Evolutionary conservation across 2,888 invertebrate genomes (phyloP).

Genomic region (Temnothorax rugatulus): DNA sequence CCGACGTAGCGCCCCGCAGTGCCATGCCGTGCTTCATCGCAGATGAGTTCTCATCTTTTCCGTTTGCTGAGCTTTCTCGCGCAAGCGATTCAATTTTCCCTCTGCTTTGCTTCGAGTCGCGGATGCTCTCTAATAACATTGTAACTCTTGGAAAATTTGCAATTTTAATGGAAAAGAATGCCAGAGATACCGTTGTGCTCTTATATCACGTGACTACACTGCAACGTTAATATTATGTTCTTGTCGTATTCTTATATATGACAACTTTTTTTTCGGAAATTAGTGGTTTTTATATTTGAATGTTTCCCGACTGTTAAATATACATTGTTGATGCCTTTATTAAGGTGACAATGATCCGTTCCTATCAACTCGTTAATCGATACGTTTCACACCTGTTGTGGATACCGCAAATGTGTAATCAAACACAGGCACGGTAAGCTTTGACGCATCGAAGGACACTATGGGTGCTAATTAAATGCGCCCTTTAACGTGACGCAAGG

Average conservation of each 20-base stretch:
- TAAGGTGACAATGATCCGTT: constrained; percentile 1
- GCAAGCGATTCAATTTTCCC: constrained; percentile 44
- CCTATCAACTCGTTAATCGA: constrained; percentile 44
- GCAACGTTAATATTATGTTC: background rate
- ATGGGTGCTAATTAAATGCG: constrained; percentile 80
- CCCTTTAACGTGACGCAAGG: constrained; percentile 76
- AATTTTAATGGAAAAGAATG: background rate
- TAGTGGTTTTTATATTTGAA: background rate
- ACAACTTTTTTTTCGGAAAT: background rate
- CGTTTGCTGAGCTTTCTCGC: constrained; percentile 1
- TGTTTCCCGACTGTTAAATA: background rate
- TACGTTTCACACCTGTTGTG: constrained; percentile 53
- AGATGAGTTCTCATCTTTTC: constrained; percentile 47
- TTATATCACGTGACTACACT: background rate
- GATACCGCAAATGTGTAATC: constrained; percentile 60
- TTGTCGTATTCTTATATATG: background rate
- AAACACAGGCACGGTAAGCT: constrained; percentile 47
- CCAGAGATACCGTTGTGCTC: background rate
- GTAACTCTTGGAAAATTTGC: constrained; percentile 9
- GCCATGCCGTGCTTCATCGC: constrained; percentile 24
- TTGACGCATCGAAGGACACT: constrained; percentile 63
- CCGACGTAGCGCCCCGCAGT: background rate
- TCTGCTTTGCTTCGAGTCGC: constrained; percentile 7
- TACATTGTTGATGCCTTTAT: background rate
- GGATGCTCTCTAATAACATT: constrained; percentile 33